Percentiles rank a stretch among this genome's conserved stretches.
Evolutionary conservation across 2,113 vertebrate species (phyloP).

Genomic region (Neofelis nebulosa): DNA sequence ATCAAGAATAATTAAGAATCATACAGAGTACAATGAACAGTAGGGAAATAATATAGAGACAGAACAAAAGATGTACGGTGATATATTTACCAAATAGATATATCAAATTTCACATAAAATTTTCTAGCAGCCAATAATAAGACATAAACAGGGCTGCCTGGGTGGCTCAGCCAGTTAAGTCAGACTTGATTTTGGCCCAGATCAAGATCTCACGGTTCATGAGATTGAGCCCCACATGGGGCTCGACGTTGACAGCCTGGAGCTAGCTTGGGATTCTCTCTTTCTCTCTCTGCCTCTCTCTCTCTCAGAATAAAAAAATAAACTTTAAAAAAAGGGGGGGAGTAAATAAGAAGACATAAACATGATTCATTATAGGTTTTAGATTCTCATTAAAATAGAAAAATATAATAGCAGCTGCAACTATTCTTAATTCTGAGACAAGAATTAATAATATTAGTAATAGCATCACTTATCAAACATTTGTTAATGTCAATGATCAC

Average conservation of each 20-base stretch:
- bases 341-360: not conserved
- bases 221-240: too few species aligned
- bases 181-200: too few species aligned
- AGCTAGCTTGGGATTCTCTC: too few species aligned
- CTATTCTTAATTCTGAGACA: not conserved
- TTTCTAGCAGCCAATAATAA: not conserved
- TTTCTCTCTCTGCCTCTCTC: too few species aligned
- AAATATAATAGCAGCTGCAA: not conserved
- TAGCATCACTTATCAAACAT: not conserved
- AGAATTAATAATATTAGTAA: not conserved
- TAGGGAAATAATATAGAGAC: not conserved
- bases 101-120: not conserved
- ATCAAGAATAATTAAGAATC: slow-evolving; percentile 21
- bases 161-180: too few species aligned
- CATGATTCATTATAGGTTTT: not conserved
- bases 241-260: too few species aligned
- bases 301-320: too few species aligned
- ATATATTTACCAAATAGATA: not conserved
- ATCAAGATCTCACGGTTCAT: too few species aligned
- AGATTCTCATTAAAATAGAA: not conserved
- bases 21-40: not conserved
- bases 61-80: not conserved
- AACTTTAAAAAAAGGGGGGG: too few species aligned
- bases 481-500: not conserved
- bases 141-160: not conserved